These are phyloP conservation scores for Oreochromis spilurus DNA, from an alignment of 2,113 vertebrate species.

Conservation along the genomic window DNA sequence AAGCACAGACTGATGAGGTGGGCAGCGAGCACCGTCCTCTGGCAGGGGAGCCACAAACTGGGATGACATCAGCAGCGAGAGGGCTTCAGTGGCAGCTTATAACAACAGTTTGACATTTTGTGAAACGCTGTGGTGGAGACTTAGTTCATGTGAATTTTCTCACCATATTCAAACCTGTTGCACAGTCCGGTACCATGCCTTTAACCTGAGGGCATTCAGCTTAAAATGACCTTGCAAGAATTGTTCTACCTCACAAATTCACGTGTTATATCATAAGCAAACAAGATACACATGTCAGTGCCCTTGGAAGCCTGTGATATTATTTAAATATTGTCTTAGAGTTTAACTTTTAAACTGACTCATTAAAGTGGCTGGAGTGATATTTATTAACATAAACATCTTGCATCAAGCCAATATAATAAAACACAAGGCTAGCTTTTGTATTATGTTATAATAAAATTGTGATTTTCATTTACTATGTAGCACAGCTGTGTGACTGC, in stretches of 20 bases:
- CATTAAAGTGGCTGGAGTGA: not conserved
- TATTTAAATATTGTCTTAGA: not conserved
- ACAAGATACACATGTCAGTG: not conserved
- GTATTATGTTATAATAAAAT: not conserved
- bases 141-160: not conserved
- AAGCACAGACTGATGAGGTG: constrained; percentile 16
- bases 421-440: not conserved
- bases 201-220: not conserved
- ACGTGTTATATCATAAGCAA: not conserved
- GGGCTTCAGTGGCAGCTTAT: not conserved
- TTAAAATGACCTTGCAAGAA: not conserved
- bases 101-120: not conserved
- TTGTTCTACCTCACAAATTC: not conserved
- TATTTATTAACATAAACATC: not conserved
- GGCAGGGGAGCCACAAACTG: not conserved
- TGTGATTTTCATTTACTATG: not conserved
- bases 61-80: constrained; percentile 17
- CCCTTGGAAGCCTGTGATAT: not conserved
- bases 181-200: not conserved
- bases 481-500: not conserved
- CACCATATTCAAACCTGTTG: not conserved
- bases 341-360: not conserved
- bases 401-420: not conserved
- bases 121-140: not conserved
- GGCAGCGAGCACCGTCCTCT: constrained; percentile 20